Conservation (phyloP, 2,113 vertebrate species). For the Numenius arquata region DNA sequence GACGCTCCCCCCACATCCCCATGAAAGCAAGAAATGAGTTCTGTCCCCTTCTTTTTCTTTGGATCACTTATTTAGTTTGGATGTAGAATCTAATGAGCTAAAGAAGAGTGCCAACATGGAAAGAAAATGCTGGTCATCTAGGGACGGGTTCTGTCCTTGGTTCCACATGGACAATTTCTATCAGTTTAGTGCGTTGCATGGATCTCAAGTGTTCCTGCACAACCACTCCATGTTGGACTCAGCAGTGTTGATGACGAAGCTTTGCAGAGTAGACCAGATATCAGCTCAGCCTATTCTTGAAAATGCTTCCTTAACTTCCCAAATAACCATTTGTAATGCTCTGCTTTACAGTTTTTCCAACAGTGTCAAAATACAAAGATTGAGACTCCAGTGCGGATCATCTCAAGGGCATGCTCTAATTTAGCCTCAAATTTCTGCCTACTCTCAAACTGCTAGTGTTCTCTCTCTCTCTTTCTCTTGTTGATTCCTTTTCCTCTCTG, state of each 20-base stretch:
- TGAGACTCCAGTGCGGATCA: neutral
- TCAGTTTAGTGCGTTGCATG: neutral
- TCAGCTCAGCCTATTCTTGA: neutral
- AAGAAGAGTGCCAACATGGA: neutral
- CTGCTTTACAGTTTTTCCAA: neutral
- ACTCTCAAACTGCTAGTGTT: neutral
- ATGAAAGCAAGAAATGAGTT: neutral
- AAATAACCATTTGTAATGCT: neutral
- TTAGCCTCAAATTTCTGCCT: neutral
- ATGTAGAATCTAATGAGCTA: neutral
- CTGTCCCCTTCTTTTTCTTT: neutral
- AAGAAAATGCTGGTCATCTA: neutral
- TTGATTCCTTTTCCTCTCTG: neutral
- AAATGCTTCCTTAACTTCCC: neutral
- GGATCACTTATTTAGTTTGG: neutral
- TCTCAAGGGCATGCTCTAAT: neutral
- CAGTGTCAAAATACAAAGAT: neutral
- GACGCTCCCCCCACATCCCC: neutral
- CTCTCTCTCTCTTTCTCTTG: neutral
- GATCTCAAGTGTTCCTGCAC: neutral
- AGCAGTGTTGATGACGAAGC: neutral
- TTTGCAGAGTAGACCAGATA: neutral
- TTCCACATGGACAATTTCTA: fast-evolving
- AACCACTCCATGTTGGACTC: neutral
- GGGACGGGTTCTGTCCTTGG: neutral